Base-by-base conservation (phyloP, 2,797 vertebrate genomes). In the Phrynocephalus forsythii region DNA sequence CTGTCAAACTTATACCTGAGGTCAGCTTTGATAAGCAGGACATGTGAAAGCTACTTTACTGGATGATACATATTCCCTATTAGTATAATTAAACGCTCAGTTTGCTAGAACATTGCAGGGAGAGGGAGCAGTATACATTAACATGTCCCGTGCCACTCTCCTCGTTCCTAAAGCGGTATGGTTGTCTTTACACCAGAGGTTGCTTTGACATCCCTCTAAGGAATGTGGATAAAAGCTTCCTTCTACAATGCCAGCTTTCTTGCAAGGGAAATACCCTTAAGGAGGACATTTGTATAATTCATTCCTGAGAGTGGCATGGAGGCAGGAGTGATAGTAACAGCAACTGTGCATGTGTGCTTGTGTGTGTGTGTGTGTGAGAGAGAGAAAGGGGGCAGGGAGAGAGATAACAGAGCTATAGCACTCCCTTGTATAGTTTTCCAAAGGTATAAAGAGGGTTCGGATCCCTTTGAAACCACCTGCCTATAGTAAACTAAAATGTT, bases 11-110 rank as follows among this genome's bases (percentile, higher is more conserved):
- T 84, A 79, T 73, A 73, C 77, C 82, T 75, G 28, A 84, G 68
- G 13, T 84, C 82, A 84, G 82, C 67, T 84, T 79, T 79, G 33
- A 66, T 18, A 60, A 63, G 26, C 28, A 84, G 20, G 18, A 63
- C 44, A 16, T 48, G 15, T 66, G 26, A 8, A 52, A 84, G 79
- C 13, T 24, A 33, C 67, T 63, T 84, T 71, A 10, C 13, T 48
- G 22, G 28, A 30, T 63, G 3, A 24, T 15, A 56, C 52, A 9
- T 56, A 56, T 11, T 56, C 33, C 33, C 16, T 38, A 2, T 20
- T 75, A 33, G 22, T 44, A 18, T 75, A 33, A 75, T 6, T 60
- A 30, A n/a, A 69, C 30, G 73, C 48, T 7, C 52, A 16, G 20
- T 33, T 83, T 87, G 16, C 18, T 71, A 60, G 38, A 28, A 78